Percentiles rank a stretch among this genome's conserved stretches.
Evolutionary conservation across 2,113 vertebrate genomes (phyloP).

Genomic region (Colius striatus): DNA sequence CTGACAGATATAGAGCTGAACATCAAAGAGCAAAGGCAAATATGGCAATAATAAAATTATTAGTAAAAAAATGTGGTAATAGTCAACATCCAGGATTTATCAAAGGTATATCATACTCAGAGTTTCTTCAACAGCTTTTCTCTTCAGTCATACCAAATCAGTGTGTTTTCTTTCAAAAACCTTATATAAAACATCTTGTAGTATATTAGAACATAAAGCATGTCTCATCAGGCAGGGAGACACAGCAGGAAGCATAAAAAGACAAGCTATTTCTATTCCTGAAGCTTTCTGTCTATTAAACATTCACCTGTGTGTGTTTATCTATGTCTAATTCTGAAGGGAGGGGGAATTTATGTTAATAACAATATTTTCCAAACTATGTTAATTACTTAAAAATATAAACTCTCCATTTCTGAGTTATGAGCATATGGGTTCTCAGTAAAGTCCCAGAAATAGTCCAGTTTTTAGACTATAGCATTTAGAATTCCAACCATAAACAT

Average conservation of each 20-base stretch:
- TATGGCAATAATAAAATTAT: background rate
- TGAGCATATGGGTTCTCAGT: background rate
- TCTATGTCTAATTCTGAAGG: background rate
- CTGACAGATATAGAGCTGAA: background rate
- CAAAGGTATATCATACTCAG: background rate
- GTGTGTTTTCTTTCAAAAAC: background rate
- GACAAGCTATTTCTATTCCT: conserved; percentile 15
- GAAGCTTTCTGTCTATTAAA: background rate
- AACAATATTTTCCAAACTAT: conserved; percentile 15
- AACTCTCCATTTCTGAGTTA: background rate
- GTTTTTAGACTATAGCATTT: background rate
- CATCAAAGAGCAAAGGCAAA: background rate
- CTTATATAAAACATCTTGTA: background rate
- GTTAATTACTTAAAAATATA: background rate
- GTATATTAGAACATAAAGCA: background rate
- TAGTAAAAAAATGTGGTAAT: background rate
- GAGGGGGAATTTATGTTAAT: conserved; percentile 47
- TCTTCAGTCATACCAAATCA: background rate
- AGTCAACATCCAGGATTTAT: background rate
- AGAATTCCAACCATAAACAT: background rate
- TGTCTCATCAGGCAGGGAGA: background rate
- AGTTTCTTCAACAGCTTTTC: background rate
- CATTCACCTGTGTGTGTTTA: background rate
- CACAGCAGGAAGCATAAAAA: background rate
- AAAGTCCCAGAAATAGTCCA: background rate